Percentiles rank a stretch among this genome's conserved stretches.
phyloP scores from a whole-genome alignment of 2,797 vertebrate genomes.

The Australoheros facetus region DNA sequence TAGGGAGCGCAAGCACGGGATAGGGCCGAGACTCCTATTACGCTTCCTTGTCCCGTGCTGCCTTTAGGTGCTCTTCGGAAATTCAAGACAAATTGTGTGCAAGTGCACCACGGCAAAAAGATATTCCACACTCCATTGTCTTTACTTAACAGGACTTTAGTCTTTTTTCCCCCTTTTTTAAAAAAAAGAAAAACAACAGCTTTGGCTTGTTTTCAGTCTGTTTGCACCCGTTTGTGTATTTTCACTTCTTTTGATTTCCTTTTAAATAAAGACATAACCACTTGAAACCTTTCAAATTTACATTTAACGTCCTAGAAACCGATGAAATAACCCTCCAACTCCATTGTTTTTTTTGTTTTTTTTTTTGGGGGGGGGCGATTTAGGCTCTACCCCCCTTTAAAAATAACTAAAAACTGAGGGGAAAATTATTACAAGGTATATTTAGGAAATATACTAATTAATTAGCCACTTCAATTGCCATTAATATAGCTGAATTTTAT shows the following conservation, averaged over 20 bases:
- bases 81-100: accelerated
- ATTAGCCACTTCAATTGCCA: background rate
- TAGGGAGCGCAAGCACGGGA: conserved; percentile 29
- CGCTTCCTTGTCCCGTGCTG: conserved; percentile 22
- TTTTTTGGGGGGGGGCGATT: too few species aligned
- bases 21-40: conserved; percentile 44
- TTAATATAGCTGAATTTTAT: background rate
- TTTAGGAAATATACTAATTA: background rate
- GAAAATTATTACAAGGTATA: background rate
- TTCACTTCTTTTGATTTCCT: background rate
- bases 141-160: background rate
- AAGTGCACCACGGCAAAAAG: background rate
- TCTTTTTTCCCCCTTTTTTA: too few species aligned
- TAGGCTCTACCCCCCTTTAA: background rate
- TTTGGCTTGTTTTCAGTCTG: background rate
- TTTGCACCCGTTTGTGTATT: background rate
- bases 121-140: too few species aligned
- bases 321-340: background rate
- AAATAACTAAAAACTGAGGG: background rate
- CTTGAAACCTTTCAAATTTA: background rate
- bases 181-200: too few species aligned
- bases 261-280: background rate
- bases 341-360: too few species aligned
- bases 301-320: background rate
- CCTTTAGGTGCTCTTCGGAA: conserved; percentile 28